Percentiles rank a stretch among this genome's conserved stretches.
phyloP scores from a whole-genome alignment of 2,888 invertebrate genomes.

The Idaea biselata region DNA sequence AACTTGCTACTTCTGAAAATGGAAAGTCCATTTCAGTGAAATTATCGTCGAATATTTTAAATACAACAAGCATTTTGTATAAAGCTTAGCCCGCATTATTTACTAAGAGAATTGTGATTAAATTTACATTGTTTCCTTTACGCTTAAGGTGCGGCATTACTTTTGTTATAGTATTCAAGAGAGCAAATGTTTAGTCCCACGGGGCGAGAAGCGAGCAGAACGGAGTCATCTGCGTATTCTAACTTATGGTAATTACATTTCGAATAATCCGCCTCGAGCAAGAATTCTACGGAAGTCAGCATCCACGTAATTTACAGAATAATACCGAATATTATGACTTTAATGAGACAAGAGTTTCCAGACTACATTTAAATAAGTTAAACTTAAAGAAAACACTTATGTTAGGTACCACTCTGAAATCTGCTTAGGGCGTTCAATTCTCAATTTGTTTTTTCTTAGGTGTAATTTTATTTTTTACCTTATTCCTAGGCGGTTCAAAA shows the following conservation, averaged over 20 bases:
- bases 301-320: conserved; percentile 14
- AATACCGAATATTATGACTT: conserved; percentile 17
- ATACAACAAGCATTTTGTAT: conserved; percentile 15
- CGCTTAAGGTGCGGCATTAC: conserved; percentile 53
- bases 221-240: conserved; percentile 52
- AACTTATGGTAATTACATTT: conserved; percentile 73
- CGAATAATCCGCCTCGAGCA: conserved; percentile 55
- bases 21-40: conserved; percentile 14
- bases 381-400: not conserved
- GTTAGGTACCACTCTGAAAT: conserved; percentile 15
- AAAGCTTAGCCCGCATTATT: conserved; percentile 47
- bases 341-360: conserved; percentile 8
- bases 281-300: conserved; percentile 23
- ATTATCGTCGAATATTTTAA: conserved; percentile 11
- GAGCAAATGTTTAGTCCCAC: conserved; percentile 68
- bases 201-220: conserved; percentile 47
- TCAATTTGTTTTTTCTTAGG: conserved; percentile 4
- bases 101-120: conserved; percentile 66
- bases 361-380: not conserved
- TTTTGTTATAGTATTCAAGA: conserved; percentile 76
- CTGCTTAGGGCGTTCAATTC: conserved; percentile 16
- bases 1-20: not conserved
- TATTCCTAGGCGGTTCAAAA: conserved; percentile 37
- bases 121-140: conserved; percentile 72
- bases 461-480: conserved; percentile 17